Percentiles rank a stretch among this genome's conserved stretches.
These are phyloP conservation scores for Callosobruchus maculatus DNA, from an alignment of 2,888 invertebrate genomes.

Conservation along the genomic window DNA sequence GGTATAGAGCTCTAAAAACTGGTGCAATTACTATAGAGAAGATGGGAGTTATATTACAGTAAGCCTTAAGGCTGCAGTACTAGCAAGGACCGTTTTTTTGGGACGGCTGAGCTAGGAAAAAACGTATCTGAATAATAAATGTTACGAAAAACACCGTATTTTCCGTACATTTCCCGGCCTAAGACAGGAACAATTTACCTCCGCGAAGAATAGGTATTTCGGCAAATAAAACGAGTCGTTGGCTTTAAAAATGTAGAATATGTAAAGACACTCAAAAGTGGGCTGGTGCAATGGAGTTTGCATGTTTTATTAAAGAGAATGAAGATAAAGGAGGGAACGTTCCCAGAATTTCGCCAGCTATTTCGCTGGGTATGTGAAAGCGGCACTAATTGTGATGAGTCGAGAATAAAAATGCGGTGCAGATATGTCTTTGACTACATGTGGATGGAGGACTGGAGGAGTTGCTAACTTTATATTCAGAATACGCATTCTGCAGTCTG, in stretches of 20 bases:
- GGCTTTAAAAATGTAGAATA: background rate
- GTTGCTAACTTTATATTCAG: no score
- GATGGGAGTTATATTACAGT: no score
- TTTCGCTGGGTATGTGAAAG: background rate
- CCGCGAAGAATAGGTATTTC: background rate
- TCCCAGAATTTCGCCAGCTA: background rate
- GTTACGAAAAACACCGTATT: background rate
- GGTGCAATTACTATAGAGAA: no score
- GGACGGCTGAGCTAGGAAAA: no score
- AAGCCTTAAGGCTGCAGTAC: no score
- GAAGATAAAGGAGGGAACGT: background rate
- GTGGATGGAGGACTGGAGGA: no score
- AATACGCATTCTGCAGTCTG: no score
- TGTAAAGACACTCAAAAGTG: background rate
- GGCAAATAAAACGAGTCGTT: background rate
- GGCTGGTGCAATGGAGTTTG: background rate
- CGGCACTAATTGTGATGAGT: background rate
- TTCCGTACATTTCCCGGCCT: background rate
- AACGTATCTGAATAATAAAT: no score
- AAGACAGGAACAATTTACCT: background rate
- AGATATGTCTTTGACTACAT: no score
- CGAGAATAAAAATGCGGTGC: background rate
- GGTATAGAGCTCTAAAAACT: no score
- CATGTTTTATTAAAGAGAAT: background rate
- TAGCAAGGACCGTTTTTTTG: no score